Evolutionary conservation across 2,888 invertebrate species (phyloP), one percentile per base, ranked within the genome.

Genomic region (Amphipoea oculea): DNA sequence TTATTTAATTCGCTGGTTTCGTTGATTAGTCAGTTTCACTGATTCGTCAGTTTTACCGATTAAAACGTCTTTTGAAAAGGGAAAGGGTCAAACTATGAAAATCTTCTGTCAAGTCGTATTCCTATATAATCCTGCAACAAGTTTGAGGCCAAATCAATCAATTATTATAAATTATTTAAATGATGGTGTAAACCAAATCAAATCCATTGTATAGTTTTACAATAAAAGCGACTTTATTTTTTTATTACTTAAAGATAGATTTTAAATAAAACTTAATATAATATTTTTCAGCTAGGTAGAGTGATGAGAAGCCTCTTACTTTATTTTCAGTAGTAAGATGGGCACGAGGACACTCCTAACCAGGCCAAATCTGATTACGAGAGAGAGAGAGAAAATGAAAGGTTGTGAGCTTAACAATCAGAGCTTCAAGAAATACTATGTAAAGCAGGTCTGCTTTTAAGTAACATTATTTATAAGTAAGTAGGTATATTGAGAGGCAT

Each of bases 301-400:
- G 6, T 48, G 57, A 66, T 71, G 6, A 65, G 40, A 63, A 45
- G 11, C 23, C 23, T 36, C 20, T 81, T 60, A 36, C 11, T 51
- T 60, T 1, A 51, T 60, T 72, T 81, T 70, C 57, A 40, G 20
- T 71, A 36, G 40, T 62, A 62, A 57, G 23, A 69, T 57, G 69
- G 45, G 60, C 54, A 57, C 12, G 68, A 63, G 54, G 42, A 54
- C 14, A 36, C 40, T 68, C 12, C 54, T 73, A 81, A 80, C 80
- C 48, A 74, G 68, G 54, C 29, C 54, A 81, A 74, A 73, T 81
- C 45, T 68, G 69, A 80, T 81, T 40, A 80, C 36, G 68, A 63
- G 40, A 42, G n/a, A 40, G n/a, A 40, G 62, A 70, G 36, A 70
- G 36, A 65, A 82, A 57, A 57, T 80, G 57, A 69, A 81, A 81